Evolutionary conservation across 2,888 invertebrate genomes (phyloP).

Genomic region (Lapara coniferarum): DNA sequence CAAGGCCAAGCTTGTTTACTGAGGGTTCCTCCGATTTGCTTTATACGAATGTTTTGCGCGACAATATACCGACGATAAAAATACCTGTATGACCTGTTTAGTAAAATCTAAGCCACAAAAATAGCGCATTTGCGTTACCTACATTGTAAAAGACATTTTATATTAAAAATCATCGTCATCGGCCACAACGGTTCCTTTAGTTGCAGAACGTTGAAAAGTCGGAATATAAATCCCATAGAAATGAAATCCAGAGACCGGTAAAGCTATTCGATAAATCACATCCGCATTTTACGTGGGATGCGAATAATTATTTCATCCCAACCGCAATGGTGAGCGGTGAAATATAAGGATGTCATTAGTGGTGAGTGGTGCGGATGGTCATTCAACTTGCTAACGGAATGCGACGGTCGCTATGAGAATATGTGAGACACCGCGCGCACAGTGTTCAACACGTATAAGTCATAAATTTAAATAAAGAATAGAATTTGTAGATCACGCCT

Average conservation of each 20-base stretch:
- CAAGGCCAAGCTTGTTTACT: not conserved
- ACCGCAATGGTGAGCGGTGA: slow-evolving; percentile 37
- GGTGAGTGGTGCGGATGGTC: slow-evolving; percentile 48
- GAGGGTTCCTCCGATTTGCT: not conserved
- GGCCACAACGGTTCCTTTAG: too few relatives aligned
- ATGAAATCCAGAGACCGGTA: not conserved
- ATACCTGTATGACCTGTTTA: too few relatives aligned
- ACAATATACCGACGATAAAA: too few relatives aligned
- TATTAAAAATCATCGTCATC: too few relatives aligned
- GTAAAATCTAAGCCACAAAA: too few relatives aligned
- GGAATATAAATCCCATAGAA: not conserved
- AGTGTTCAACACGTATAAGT: not conserved
- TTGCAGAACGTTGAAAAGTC: too few relatives aligned
- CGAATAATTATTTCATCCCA: slow-evolving; percentile 17
- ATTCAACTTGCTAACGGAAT: slow-evolving; percentile 55
- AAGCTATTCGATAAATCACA: slow-evolving; percentile 3
- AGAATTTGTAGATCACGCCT: not conserved
- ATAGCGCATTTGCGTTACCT: too few relatives aligned
- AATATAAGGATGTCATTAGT: slow-evolving; percentile 27
- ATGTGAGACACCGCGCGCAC: slow-evolving; percentile 31
- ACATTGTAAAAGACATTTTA: too few relatives aligned
- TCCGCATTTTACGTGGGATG: slow-evolving; percentile 17
- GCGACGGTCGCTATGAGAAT: slow-evolving; percentile 35
- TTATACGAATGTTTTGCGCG: too few relatives aligned
- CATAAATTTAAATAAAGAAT: not conserved